phyloP scores from a whole-genome alignment of 2,113 vertebrate genomes.

The Entomyzon cyanotis region DNA sequence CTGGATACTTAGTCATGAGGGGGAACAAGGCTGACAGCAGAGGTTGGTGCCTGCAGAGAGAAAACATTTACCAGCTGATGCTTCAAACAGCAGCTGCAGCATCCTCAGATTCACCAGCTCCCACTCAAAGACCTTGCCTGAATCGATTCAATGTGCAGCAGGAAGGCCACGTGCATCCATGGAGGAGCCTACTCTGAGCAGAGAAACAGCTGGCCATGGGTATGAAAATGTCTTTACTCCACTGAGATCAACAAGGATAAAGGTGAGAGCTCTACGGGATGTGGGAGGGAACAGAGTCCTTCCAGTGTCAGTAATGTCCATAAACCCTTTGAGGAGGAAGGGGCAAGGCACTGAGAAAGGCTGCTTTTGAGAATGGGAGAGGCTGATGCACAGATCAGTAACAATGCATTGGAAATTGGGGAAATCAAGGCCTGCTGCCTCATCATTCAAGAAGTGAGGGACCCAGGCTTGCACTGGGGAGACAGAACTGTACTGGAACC shows the following conservation, averaged over 20 bases:
- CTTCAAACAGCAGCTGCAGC: conserved; percentile 34
- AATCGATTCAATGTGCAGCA: background rate
- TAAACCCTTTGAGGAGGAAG: background rate
- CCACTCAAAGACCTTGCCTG: conserved; percentile 5
- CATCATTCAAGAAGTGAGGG: background rate
- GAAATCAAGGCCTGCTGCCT: background rate
- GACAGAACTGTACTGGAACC: background rate
- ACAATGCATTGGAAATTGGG: background rate
- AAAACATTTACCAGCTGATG: conserved; percentile 17
- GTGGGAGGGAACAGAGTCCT: background rate
- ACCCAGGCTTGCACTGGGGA: rapidly evolving
- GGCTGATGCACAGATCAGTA: background rate
- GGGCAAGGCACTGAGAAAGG: background rate
- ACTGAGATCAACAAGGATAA: background rate
- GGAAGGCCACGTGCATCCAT: background rate
- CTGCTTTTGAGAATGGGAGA: background rate
- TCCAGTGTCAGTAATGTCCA: background rate
- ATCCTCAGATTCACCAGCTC: background rate
- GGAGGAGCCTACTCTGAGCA: background rate
- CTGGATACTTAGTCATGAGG: background rate
- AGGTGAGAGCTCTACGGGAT: background rate
- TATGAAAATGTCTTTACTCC: background rate
- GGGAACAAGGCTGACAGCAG: background rate
- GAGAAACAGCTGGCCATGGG: background rate
- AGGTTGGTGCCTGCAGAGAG: conserved; percentile 3